Conservation (phyloP, 2,888 invertebrate species). For the Epirrhoe tristata region DNA sequence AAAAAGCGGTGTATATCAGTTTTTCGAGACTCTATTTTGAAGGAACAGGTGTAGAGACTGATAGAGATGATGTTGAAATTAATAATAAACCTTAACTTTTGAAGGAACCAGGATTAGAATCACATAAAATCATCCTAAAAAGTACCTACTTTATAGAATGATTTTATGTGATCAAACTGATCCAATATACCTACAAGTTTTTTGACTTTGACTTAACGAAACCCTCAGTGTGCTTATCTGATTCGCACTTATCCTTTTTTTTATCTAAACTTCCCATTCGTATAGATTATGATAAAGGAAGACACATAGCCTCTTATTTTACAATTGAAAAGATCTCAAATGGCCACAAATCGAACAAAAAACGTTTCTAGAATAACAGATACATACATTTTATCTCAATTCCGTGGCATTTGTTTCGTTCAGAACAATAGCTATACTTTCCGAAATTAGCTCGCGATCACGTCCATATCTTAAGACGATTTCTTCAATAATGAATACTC, state of each 20-base stretch:
- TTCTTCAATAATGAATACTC: constrained; percentile 29
- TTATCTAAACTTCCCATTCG: background rate
- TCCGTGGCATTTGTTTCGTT: constrained; percentile 25
- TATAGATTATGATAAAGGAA: background rate
- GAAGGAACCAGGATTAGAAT: no score
- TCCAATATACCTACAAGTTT: no score
- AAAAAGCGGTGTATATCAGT: no score
- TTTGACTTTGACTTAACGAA: no score
- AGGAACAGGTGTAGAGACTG: no score
- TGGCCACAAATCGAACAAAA: constrained; percentile 6
- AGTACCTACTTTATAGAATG: no score
- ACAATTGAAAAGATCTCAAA: constrained; percentile 1
- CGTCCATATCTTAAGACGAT: constrained; percentile 39
- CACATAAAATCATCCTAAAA: no score
- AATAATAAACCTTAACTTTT: no score
- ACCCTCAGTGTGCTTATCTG: no score
- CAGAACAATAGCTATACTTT: constrained; percentile 31
- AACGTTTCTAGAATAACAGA: constrained; percentile 14
- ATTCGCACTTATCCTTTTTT: background rate
- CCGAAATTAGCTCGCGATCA: constrained; percentile 38
- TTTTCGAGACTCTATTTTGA: no score
- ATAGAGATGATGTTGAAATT: no score
- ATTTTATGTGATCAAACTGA: no score
- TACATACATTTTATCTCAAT: constrained; percentile 18
- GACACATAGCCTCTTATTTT: background rate